Conservation (phyloP, 2,113 vertebrate species). For the Ploceus nigricollis region DNA sequence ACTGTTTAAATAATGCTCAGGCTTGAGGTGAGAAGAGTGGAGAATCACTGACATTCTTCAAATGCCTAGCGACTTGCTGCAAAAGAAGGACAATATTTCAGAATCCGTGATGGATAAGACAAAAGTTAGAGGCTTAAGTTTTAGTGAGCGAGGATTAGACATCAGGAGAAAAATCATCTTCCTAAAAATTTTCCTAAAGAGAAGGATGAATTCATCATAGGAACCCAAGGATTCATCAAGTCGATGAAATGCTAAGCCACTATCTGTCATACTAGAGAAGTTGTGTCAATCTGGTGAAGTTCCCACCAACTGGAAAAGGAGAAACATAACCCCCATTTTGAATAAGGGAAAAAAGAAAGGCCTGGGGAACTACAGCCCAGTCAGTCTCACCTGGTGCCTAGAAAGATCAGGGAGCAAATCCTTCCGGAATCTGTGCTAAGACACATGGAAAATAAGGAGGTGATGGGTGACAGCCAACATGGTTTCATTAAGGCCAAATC, state of each 20-base stretch:
- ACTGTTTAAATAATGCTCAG: not conserved
- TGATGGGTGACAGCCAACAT: not conserved
- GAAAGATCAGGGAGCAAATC: not conserved
- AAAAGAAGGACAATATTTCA: not conserved
- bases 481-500: not conserved
- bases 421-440: not conserved
- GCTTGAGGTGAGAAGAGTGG: not conserved
- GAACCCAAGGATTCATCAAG: not conserved
- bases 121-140: not conserved
- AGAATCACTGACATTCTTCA: not conserved
- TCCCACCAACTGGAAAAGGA: not conserved
- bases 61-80: not conserved
- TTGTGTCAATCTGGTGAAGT: not conserved
- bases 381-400: not conserved
- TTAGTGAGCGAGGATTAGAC: not conserved
- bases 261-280: not conserved
- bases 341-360: not conserved
- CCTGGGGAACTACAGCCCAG: not conserved
- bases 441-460: not conserved
- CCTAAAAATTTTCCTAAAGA: not conserved
- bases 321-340: not conserved
- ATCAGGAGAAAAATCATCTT: not conserved
- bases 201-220: not conserved
- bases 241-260: not conserved
- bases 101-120: not conserved